phyloP scores from a whole-genome alignment of 2,888 invertebrate genomes.

The Acanthopleura granulata region DNA sequence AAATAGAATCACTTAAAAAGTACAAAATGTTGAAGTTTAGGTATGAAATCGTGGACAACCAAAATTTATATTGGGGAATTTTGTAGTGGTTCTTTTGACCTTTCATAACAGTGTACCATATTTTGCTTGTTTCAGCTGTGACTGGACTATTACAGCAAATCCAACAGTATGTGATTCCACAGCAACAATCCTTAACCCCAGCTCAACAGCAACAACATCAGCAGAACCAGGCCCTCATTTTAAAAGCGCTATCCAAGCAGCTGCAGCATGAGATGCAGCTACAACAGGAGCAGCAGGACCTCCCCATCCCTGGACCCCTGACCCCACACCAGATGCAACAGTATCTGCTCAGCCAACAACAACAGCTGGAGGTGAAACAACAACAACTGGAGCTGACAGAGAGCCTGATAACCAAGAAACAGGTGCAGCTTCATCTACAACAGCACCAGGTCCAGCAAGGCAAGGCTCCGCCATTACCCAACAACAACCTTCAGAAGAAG shows the following conservation, averaged over 20 bases:
- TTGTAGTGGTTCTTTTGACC: too few relatives aligned
- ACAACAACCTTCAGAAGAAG: conserved; percentile 2
- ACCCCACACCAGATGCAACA: conserved; percentile 56
- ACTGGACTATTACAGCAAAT: conserved; percentile 27
- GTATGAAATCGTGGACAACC: too few relatives aligned
- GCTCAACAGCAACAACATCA: conserved; percentile 48
- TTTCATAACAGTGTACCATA: too few relatives aligned
- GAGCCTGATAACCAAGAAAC: conserved; percentile 39
- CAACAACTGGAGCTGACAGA: conserved; percentile 22
- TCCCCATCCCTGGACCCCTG: conserved; percentile 51
- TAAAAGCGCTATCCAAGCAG: conserved; percentile 17
- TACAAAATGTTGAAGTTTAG: too few relatives aligned
- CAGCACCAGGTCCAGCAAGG: conserved; percentile 47
- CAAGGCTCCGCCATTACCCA: conserved; percentile 16
- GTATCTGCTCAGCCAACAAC: conserved; percentile 22
- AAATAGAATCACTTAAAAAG: too few relatives aligned
- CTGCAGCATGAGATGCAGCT: conserved; percentile 45
- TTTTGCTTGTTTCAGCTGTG: background rate
- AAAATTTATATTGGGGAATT: too few relatives aligned
- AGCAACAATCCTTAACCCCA: conserved; percentile 25
- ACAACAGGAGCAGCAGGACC: conserved; percentile 53
- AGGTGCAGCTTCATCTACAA: conserved; percentile 70
- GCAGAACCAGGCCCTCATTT: background rate
- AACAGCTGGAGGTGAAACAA: conserved; percentile 32
- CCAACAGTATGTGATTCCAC: conserved; percentile 27